Base-by-base conservation (phyloP, 30 jellyfish, hydroid and myxozoan genomes). In the Aurelia aurita complex sp. Pacific region DNA sequence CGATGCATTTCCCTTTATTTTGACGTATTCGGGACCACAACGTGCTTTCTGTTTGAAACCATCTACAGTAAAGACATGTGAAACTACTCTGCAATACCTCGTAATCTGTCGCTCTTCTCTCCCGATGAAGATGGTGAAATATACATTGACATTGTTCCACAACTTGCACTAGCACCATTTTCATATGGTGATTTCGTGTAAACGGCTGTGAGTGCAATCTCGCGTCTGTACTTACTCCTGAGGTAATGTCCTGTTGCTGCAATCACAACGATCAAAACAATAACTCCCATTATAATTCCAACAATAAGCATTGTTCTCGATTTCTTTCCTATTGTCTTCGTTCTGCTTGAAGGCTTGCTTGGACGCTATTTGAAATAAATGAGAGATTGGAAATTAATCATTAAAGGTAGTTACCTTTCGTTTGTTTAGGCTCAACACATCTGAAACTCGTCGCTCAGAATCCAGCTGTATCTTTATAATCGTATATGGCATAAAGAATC, bases 81-180 rank as follows among this genome's bases (percentile, higher is more conserved):
- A 6, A 72, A 51, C 73, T 76, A 80, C 18, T 67, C 42, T 13
- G 32, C 53, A 55, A 80, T 80, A 3, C 73, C 74, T 54, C 55
- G 50, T 6, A 80, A 53, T 33, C 43, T 77, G 51, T 77, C 87
- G 42, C 77, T 83, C 23, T 76, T 73, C 46, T 65, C 92, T 5
- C 86, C 92, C 1, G 90, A 81, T 8, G 90, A 81, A 2, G 92
- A 83, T 18, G 92, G 85, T 12, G 92, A 70, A 13, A 73, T 60
- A 36, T 19, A 71, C 80, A 83, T 76, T 10, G 75, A 74, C 73
- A 76, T 71, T 8, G 92, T 54, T 54, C 79, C 85, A 73, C 73
- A 51, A 57, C 92, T 62, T 61, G 85, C 34, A 46, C 91, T 71
- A 34, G 85, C 46, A 17, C 85, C 85, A 60, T 59, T 60, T 3